A percentile compares a stretch with the other conserved stretches of the same genome.
Evolutionary conservation across 2,888 invertebrate genomes (phyloP).

Genomic region (Lasioglossum marginatum): DNA sequence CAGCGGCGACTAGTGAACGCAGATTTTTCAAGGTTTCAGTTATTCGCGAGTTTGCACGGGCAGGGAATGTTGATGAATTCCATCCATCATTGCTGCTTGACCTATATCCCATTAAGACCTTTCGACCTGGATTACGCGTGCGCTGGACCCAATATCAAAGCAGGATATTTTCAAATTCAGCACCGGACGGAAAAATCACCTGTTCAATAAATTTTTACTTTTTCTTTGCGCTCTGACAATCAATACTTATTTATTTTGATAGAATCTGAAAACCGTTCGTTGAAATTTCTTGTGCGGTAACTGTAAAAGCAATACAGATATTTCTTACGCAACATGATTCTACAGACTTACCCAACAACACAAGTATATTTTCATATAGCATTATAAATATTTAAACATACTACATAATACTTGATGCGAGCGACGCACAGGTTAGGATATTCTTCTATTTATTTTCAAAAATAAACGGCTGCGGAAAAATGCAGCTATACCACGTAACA

Average conservation of each 20-base stretch:
- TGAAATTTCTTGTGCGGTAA: neutral
- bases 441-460: neutral
- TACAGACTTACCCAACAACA: neutral
- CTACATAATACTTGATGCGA: neutral
- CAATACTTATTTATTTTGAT: neutral
- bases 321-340: neutral
- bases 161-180: neutral
- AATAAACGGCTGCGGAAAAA: neutral
- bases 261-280: neutral
- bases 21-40: conserved; percentile 30
- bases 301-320: neutral
- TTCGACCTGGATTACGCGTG: conserved; percentile 1
- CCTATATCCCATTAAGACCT: conserved; percentile 36
- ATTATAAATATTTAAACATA: conserved; percentile 1
- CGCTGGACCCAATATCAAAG: neutral
- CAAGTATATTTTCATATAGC: neutral
- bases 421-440: neutral
- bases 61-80: conserved; percentile 6
- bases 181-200: neutral
- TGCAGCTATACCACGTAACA: neutral
- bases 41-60: conserved; percentile 2
- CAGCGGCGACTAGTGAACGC: conserved; percentile 4
- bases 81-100: conserved; percentile 3
- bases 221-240: neutral
- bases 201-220: neutral